Percentiles rank a stretch among this genome's conserved stretches.
These are phyloP conservation scores for Pleuronectes platessa DNA, from an alignment of 2,113 vertebrate species.

Conservation along the genomic window DNA sequence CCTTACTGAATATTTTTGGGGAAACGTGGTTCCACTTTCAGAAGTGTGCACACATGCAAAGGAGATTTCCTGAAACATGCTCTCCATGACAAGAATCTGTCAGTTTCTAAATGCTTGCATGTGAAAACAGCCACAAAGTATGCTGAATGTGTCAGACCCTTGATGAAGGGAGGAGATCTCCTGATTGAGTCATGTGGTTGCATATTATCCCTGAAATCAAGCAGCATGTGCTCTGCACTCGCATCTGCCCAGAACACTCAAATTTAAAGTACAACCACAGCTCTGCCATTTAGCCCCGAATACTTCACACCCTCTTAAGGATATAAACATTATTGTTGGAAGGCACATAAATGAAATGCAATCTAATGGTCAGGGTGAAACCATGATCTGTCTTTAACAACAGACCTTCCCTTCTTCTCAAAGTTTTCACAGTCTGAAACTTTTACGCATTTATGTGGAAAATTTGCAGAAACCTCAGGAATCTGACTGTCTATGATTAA, in stretches of 20 bases:
- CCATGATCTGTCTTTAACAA: constrained; percentile 65
- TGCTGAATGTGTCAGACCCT: constrained; percentile 65
- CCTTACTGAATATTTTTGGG: constrained; percentile 19
- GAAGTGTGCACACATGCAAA: constrained; percentile 51
- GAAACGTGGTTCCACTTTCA: constrained; percentile 11
- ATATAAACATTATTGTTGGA: constrained; percentile 76
- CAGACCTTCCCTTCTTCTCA: constrained; percentile 38
- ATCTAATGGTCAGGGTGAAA: constrained; percentile 65
- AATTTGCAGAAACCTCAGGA: constrained; percentile 56
- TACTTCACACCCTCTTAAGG: constrained; percentile 72
- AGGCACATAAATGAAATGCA: constrained; percentile 58
- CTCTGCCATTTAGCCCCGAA: constrained; percentile 55
- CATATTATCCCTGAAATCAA: constrained; percentile 75
- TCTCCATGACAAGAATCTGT: constrained; percentile 72
- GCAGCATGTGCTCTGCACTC: constrained; percentile 62
- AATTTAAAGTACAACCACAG: constrained; percentile 40
- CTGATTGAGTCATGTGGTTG: constrained; percentile 79
- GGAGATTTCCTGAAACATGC: constrained; percentile 68
- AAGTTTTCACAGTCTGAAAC: constrained; percentile 40
- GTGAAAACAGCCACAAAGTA: constrained; percentile 70
- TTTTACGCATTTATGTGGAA: constrained; percentile 29
- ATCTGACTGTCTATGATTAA: constrained; percentile 47
- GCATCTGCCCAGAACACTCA: constrained; percentile 61
- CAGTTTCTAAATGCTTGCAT: constrained; percentile 72
- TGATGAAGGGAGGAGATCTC: constrained; percentile 74